phyloP scores from a whole-genome alignment of 2,797 vertebrate genomes.

The Enteromius treurensis region DNA sequence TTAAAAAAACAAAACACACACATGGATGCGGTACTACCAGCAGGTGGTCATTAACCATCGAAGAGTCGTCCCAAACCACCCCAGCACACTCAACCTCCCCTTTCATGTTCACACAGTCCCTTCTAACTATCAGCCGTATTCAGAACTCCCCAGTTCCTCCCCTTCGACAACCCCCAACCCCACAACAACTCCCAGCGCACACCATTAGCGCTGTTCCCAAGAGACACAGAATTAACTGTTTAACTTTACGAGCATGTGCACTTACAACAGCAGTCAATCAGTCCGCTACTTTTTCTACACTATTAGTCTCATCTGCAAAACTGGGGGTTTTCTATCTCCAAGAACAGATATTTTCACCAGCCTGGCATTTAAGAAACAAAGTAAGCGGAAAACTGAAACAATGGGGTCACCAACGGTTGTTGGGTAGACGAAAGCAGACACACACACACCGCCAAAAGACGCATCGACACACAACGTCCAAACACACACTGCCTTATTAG shows the following conservation, averaged over 20 bases:
- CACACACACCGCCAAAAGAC: conserved; percentile 20
- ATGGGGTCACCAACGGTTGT: conserved; percentile 53
- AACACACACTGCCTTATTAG: conserved; percentile 53
- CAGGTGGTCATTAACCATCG: conserved; percentile 21
- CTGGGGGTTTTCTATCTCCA: neutral
- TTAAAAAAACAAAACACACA: neutral
- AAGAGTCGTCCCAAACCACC: neutral
- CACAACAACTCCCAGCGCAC: conserved; percentile 13
- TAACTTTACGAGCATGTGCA: conserved; percentile 32
- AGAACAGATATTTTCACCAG: conserved; percentile 8
- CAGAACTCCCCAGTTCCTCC: conserved; percentile 39
- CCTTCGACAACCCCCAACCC: conserved; percentile 13
- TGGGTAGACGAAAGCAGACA: conserved; percentile 26
- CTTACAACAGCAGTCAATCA: conserved; percentile 6
- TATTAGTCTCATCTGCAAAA: conserved; percentile 1
- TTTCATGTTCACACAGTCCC: conserved; percentile 28
- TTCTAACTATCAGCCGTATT: conserved; percentile 37
- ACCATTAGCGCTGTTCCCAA: conserved; percentile 40
- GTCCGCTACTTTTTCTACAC: neutral
- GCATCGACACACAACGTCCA: conserved; percentile 24
- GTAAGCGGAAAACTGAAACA: conserved; percentile 28
- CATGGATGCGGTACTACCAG: neutral
- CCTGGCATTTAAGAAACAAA: neutral
- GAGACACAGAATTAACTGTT: conserved; percentile 33
- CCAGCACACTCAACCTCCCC: neutral